These are phyloP conservation scores for Bembecia ichneumoniformis DNA, from an alignment of 2,888 invertebrate genomes.

Conservation along the genomic window DNA sequence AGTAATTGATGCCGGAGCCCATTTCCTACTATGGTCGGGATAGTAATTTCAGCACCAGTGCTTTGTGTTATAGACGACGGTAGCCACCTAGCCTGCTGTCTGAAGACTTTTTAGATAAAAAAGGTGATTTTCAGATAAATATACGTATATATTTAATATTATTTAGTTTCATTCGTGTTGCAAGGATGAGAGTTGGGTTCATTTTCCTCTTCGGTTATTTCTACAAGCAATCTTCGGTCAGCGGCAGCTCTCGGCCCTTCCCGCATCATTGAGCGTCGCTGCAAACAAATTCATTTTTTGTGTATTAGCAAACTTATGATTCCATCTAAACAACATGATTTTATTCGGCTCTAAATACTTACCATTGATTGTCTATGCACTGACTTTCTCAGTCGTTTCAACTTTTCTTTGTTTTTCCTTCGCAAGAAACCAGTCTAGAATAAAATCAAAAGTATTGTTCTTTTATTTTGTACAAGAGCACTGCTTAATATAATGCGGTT, in stretches of 20 bases:
- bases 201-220: background rate
- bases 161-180: background rate
- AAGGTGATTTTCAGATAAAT: too few species aligned
- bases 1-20: too few species aligned
- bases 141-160: too few species aligned
- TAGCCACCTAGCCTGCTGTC: too few species aligned
- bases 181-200: background rate
- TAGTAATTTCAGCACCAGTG: too few species aligned
- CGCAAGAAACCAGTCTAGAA: slow-evolving; percentile 30
- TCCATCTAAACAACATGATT: too few species aligned
- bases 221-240: slow-evolving; percentile 36
- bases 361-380: slow-evolving; percentile 14
- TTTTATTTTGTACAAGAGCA: too few species aligned
- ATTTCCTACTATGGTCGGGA: too few species aligned
- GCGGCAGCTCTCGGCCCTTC: slow-evolving; percentile 31
- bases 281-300: background rate
- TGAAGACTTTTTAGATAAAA: too few species aligned
- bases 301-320: background rate
- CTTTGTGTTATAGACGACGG: too few species aligned
- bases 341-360: slow-evolving; percentile 1
- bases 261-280: background rate
- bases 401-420: slow-evolving; percentile 29
- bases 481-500: too few species aligned
- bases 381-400: slow-evolving; percentile 22
- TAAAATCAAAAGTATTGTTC: background rate